These are phyloP conservation scores for Peromyscus aztecus DNA, from an alignment of 2,797 vertebrate genomes.

Conservation along the genomic window DNA sequence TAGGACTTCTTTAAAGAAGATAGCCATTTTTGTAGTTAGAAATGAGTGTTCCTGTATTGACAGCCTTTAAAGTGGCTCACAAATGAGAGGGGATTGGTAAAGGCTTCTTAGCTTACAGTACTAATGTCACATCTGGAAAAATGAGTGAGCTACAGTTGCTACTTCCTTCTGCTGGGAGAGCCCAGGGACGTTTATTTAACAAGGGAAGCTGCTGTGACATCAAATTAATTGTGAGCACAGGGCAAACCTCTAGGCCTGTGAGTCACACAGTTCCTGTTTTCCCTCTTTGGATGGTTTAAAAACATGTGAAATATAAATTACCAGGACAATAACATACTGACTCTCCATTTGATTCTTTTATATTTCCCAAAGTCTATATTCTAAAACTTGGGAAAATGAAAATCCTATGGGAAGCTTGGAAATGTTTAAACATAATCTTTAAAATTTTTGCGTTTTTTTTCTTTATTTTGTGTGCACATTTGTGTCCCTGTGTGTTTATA, in stretches of 20 bases:
- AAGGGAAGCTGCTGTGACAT: constrained; percentile 21
- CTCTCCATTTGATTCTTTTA: constrained; percentile 1
- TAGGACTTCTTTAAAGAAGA: background rate
- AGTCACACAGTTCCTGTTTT: constrained; percentile 27
- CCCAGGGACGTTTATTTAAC: background rate
- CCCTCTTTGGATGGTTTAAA: background rate
- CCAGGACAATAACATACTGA: constrained; percentile 6
- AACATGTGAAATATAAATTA: constrained; percentile 44
- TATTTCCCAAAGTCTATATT: background rate
- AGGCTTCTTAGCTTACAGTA: background rate
- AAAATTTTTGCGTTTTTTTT: background rate
- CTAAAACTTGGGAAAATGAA: constrained; percentile 34
- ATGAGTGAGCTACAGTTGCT: background rate
- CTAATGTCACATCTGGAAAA: background rate
- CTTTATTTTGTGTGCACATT: background rate
- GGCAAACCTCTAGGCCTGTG: constrained; percentile 21
- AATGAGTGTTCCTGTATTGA: background rate
- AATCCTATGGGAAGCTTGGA: background rate
- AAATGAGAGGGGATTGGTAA: background rate
- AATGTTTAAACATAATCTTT: constrained; percentile 4
- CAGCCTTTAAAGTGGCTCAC: background rate
- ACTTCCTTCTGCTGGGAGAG: background rate
- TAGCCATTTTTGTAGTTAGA: background rate
- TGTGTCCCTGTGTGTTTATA: too few relatives aligned
- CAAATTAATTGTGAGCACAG: background rate